Evolutionary conservation across 2,888 invertebrate species (phyloP).

Genomic region (Eucriotettix oculatus): DNA sequence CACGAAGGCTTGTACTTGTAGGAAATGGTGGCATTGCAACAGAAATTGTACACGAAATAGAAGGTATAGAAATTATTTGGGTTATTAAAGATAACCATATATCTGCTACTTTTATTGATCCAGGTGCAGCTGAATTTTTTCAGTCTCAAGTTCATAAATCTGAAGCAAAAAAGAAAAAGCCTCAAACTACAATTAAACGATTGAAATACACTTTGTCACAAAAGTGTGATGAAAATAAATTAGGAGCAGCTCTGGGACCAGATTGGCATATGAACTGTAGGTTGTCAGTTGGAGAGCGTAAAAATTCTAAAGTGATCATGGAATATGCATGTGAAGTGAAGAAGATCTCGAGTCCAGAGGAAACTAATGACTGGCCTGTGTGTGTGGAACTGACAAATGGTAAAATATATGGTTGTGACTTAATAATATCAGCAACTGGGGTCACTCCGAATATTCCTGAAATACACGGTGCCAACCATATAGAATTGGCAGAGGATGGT

Average conservation of each 20-base stretch:
- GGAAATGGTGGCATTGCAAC: slow-evolving; percentile 99
- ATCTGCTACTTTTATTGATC: slow-evolving; percentile 86
- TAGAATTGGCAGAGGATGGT: slow-evolving; percentile 44
- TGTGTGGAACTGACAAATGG: slow-evolving; percentile 58
- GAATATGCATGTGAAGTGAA: slow-evolving; percentile 28
- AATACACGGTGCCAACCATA: slow-evolving; percentile 30
- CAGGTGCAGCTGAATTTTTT: slow-evolving; percentile 90
- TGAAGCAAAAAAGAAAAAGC: slow-evolving; percentile 15
- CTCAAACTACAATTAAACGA: slow-evolving; percentile 31
- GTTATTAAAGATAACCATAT: slow-evolving; percentile 84
- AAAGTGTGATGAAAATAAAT: slow-evolving; percentile 28
- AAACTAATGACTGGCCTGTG: slow-evolving; percentile 41
- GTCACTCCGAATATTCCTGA: slow-evolving; percentile 50
- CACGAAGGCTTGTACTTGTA: slow-evolving; percentile 62
- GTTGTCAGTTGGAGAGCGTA: slow-evolving; percentile 31
- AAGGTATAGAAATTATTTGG: slow-evolving; percentile 78
- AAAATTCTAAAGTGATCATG: slow-evolving; percentile 24
- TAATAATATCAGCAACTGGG: slow-evolving; percentile 91
- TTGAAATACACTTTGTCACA: slow-evolving; percentile 43
- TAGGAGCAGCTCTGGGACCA: slow-evolving; percentile 88
- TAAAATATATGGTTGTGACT: slow-evolving; percentile 59
- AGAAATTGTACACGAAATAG: slow-evolving; percentile 80
- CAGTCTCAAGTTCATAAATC: slow-evolving; percentile 31
- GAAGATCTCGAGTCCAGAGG: slow-evolving; percentile 15
- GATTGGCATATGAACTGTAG: slow-evolving; percentile 75